Base-by-base conservation (phyloP, 2,888 invertebrate genomes). In the Bombyx huttoni region DNA sequence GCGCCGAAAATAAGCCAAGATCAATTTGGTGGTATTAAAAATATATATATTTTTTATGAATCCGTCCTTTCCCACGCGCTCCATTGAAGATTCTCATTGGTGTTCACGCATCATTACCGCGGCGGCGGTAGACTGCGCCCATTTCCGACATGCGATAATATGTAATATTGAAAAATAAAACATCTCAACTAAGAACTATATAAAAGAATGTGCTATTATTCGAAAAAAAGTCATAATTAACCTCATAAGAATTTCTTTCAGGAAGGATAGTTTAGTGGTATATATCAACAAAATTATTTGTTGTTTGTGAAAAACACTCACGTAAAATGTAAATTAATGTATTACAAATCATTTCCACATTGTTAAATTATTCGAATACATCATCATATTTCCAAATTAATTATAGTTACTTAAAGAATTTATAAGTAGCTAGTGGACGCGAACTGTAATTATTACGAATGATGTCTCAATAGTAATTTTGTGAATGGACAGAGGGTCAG, bases 391-490 rank as follows among this genome's bases (percentile, higher is more conserved):
- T 40, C 12, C 40, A 8, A 12, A 40, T 12, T 12, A 8, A 40
- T 40, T 10, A 40, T 40, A 3, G 40, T 40, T 40, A 40, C 40
- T 9, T 40, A 40, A 40, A 40, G 12, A 12, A 40, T 40, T 10
- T 1, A 10, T 40, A 40, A 40, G 40, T 40, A 40, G 40, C 12
- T 40, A 40, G 63, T 65, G 65, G 57, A 56, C 24, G 24, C 60
- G 63, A 67, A 63, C 56, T 54, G 60, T 71, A 70, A 73, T 74
- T 71, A 78, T 71, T 70, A 72, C 68, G 75, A 75, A 78, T 78
- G 80, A 81, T 79, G 79, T 74, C 79, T 82, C 79, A 79, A 82
- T 80, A 75, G 70, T 76, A 78, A 77, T 78, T 78, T 80, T 63
- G 72, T 80, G 78, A 76, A 76, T 75, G 68, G 70, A 65, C 64